phyloP scores from a whole-genome alignment of 2,113 vertebrate species.

The Megalops atlanticus region DNA sequence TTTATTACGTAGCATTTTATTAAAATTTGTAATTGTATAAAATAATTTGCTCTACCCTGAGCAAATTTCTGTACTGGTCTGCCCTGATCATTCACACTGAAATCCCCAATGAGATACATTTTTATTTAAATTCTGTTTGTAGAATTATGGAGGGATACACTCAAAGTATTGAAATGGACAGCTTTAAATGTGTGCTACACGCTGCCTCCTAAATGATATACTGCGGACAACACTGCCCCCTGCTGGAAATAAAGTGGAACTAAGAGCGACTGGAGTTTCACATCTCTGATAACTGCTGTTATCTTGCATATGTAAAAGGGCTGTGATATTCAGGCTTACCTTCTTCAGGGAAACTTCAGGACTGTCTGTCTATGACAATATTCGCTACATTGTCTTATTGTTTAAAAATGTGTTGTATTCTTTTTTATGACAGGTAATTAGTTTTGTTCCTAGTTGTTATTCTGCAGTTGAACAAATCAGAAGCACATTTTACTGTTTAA shows the following conservation, averaged over 20 bases:
- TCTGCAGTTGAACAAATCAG: too few species aligned
- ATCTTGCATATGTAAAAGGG: background rate
- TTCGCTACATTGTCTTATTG: too few species aligned
- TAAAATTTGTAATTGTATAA: background rate
- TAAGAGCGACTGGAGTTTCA: background rate
- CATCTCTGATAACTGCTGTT: background rate
- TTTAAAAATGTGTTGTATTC: too few species aligned
- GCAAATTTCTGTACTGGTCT: too few species aligned
- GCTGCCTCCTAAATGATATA: background rate
- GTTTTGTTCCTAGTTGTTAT: too few species aligned
- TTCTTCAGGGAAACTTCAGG: background rate
- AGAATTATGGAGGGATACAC: background rate
- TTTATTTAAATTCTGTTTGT: background rate
- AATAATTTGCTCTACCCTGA: background rate
- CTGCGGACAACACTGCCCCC: constrained; percentile 7
- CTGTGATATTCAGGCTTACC: too few species aligned
- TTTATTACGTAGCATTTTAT: background rate
- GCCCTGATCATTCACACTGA: background rate
- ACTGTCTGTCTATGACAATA: background rate
- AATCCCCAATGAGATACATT: background rate
- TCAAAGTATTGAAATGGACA: background rate
- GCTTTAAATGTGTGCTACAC: too few species aligned
- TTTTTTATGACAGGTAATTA: too few species aligned
- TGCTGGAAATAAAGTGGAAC: constrained; percentile 3
- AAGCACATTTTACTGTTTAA: too few species aligned